Conservation (phyloP, 2,113 vertebrate species). For the Heterocephalus glaber region DNA sequence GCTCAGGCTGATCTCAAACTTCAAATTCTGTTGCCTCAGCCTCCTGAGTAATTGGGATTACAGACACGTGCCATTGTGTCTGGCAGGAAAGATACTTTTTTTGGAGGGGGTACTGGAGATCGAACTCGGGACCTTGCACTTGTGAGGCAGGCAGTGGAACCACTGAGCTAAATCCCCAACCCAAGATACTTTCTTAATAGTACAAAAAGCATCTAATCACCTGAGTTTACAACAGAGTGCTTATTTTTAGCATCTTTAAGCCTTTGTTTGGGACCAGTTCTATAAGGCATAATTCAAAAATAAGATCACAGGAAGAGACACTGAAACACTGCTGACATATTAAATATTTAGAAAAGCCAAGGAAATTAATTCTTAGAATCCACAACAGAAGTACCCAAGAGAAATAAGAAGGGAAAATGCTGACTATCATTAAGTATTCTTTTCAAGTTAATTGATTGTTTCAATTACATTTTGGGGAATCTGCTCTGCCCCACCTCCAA, state of each 20-base stretch:
- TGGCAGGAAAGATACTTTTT: not conserved
- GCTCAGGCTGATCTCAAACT: too few species aligned
- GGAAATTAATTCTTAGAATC: slow-evolving; percentile 36
- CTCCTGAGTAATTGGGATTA: too few species aligned
- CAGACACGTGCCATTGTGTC: too few species aligned
- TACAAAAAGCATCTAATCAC: slow-evolving; percentile 10
- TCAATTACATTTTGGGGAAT: not conserved
- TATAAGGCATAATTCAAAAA: not conserved
- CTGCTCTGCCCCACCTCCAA: not conserved
- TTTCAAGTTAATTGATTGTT: slow-evolving; percentile 10
- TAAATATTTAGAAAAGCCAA: slow-evolving; percentile 40
- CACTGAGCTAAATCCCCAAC: too few species aligned
- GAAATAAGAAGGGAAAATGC: not conserved
- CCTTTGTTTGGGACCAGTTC: not conserved
- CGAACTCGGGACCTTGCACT: too few species aligned
- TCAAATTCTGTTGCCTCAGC: too few species aligned
- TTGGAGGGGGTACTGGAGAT: too few species aligned
- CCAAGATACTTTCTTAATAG: not conserved
- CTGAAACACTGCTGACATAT: not conserved
- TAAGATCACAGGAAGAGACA: slow-evolving; percentile 11
- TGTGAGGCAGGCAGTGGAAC: too few species aligned
- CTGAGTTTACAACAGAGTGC: not conserved
- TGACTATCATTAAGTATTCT: not conserved
- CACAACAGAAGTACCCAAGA: not conserved
- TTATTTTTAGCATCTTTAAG: slow-evolving; percentile 18